A percentile compares a stretch with the other conserved stretches of the same genome.
phyloP scores from a whole-genome alignment of 2,888 invertebrate species.

The Cephus spinipes region DNA sequence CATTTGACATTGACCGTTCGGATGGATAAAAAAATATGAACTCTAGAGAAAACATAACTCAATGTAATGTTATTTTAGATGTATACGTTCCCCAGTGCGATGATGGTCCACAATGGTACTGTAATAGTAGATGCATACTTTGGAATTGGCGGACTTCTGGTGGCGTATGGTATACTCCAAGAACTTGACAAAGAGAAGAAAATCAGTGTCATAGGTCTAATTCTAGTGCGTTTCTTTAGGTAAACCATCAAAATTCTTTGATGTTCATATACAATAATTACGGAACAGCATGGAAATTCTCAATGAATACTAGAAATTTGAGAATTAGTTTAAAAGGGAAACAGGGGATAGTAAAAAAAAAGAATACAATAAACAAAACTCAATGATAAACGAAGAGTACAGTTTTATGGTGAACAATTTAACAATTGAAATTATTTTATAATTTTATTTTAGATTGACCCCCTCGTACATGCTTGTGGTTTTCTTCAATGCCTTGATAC shows the following conservation, averaged over 20 bases:
- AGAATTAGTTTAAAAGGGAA: too few relatives aligned
- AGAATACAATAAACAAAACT: too few relatives aligned
- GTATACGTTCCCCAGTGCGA: slow-evolving; percentile 20
- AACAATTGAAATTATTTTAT: background rate
- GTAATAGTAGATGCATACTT: slow-evolving; percentile 48
- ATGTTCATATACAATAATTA: background rate
- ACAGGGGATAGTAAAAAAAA: too few relatives aligned
- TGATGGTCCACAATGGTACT: slow-evolving; percentile 40
- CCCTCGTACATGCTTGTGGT: slow-evolving; percentile 48
- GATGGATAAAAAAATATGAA: too few relatives aligned
- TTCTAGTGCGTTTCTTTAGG: slow-evolving; percentile 46
- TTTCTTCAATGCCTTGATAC: slow-evolving; percentile 43
- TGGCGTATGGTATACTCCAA: slow-evolving; percentile 42
- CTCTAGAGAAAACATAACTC: too few relatives aligned
- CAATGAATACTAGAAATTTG: too few relatives aligned
- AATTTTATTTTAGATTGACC: slow-evolving; percentile 40
- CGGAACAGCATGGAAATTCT: background rate
- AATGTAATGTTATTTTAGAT: slow-evolving; percentile 19
- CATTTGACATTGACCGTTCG: background rate
- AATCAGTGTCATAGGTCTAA: slow-evolving; percentile 35
- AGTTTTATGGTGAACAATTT: too few relatives aligned
- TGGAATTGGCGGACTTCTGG: slow-evolving; percentile 45
- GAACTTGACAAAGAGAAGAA: slow-evolving; percentile 43
- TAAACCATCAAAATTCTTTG: slow-evolving; percentile 16
- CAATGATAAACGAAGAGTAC: too few relatives aligned